A percentile compares a stretch with the other conserved stretches of the same genome.
Conservation (phyloP, 2,888 invertebrate species). For the Lobophora halterata region DNA sequence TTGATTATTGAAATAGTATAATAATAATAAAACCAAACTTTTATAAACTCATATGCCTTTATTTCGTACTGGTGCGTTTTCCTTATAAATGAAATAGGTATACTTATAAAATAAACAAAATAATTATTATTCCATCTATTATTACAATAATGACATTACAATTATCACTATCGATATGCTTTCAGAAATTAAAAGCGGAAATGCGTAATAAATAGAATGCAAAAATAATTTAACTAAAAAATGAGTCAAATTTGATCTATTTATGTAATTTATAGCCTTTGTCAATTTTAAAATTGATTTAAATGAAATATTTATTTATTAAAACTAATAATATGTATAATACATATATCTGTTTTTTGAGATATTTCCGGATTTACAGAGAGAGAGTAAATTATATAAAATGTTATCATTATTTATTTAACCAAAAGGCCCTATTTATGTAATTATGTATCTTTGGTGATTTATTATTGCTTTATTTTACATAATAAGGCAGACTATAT, state of each 20-base stretch:
- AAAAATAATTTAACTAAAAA: slow-evolving; percentile 33
- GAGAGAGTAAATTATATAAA: too few species aligned
- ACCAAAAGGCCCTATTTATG: slow-evolving; percentile 45
- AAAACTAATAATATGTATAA: background rate
- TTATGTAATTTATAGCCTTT: slow-evolving; percentile 36
- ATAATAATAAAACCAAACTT: slow-evolving; percentile 21
- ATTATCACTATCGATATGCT: slow-evolving; percentile 71
- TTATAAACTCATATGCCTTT: slow-evolving; percentile 79
- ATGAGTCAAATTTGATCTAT: slow-evolving; percentile 31
- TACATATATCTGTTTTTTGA: too few species aligned
- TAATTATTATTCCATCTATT: slow-evolving; percentile 50
- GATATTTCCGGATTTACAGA: too few species aligned
- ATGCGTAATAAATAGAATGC: slow-evolving; percentile 31
- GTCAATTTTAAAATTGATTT: slow-evolving; percentile 24
- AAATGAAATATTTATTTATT: slow-evolving; percentile 4
- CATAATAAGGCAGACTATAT: slow-evolving; percentile 36
- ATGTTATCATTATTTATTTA: slow-evolving; percentile 1
- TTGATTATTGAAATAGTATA: slow-evolving; percentile 5
- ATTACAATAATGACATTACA: slow-evolving; percentile 56
- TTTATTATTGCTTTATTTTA: slow-evolving; percentile 56
- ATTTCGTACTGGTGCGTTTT: slow-evolving; percentile 80
- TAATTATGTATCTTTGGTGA: slow-evolving; percentile 57
- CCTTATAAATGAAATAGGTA: slow-evolving; percentile 67
- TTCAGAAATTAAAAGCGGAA: slow-evolving; percentile 51
- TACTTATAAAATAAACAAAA: slow-evolving; percentile 66